Percentiles rank a stretch among this genome's conserved stretches.
Evolutionary conservation across 2,113 vertebrate species (phyloP).

Genomic region (Procapra przewalskii): DNA sequence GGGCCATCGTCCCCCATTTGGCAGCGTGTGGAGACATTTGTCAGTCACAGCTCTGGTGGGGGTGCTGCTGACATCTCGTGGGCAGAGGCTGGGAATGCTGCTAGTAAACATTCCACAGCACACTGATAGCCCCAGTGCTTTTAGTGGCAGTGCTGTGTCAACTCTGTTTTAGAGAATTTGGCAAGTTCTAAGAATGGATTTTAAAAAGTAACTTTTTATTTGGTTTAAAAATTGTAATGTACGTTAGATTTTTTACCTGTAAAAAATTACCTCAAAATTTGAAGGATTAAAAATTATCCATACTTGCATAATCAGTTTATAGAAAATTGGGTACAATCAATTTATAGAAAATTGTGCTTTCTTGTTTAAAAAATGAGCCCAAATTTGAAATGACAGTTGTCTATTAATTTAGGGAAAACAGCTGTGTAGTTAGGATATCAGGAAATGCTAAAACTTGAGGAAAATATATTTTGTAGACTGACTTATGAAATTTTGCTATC

Average conservation of each 20-base stretch:
- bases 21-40: background rate
- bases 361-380: background rate
- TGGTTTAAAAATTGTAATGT: background rate
- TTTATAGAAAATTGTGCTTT: constrained; percentile 33
- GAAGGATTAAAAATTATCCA: background rate
- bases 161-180: background rate
- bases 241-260: background rate
- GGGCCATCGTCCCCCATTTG: background rate
- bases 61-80: background rate
- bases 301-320: background rate
- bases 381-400: background rate
- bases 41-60: background rate
- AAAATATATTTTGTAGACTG: constrained; percentile 15
- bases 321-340: background rate
- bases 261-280: background rate
- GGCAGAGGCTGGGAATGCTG: background rate
- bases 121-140: background rate
- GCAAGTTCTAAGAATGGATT: background rate
- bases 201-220: background rate
- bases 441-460: background rate
- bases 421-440: background rate
- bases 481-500: background rate
- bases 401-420: background rate
- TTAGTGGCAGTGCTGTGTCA: background rate
- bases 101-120: background rate